Conservation (phyloP, 2,888 invertebrate genomes). For the Petrolisthes cinctipes region DNA sequence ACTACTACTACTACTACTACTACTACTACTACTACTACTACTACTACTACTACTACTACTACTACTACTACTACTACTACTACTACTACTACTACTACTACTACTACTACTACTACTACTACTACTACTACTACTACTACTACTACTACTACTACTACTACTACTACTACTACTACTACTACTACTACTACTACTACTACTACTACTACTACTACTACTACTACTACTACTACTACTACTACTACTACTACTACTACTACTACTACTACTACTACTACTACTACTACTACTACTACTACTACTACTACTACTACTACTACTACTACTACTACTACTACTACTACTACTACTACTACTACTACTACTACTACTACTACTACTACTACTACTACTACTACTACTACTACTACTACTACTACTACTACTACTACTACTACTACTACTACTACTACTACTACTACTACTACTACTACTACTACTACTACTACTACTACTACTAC, state of each 20-base stretch:
- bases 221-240: conserved; percentile 6
- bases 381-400: conserved; percentile 21
- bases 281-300: neutral
- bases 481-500: neutral
- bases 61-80: neutral
- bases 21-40: neutral
- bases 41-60: neutral
- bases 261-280: neutral
- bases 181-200: conserved; percentile 22
- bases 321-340: conserved; percentile 2
- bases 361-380: conserved; percentile 6
- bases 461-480: neutral
- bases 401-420: conserved; percentile 22
- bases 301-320: neutral
- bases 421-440: conserved; percentile 17
- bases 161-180: conserved; percentile 21
- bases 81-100: neutral
- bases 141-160: conserved; percentile 22
- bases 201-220: conserved; percentile 22
- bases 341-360: conserved; percentile 18
- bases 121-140: conserved; percentile 7
- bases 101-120: neutral
- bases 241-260: neutral
- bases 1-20: neutral
- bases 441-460: neutral